A percentile compares a stretch with the other conserved stretches of the same genome.
phyloP scores from a whole-genome alignment of 2,888 invertebrate genomes.

The Tenthredo notha region DNA sequence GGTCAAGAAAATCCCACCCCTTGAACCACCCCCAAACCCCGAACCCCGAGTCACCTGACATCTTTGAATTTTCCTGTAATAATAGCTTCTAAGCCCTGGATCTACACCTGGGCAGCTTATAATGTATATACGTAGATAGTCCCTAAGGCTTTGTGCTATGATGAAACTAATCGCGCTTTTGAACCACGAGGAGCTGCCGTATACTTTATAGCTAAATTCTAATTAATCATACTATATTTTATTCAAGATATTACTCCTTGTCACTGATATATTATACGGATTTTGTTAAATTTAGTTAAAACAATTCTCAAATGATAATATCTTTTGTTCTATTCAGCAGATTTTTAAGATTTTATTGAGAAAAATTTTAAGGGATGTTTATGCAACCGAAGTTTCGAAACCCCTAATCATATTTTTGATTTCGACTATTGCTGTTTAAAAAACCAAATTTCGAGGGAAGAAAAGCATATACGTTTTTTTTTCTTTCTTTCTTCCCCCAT shows the following conservation, averaged over 20 bases:
- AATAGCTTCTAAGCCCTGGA: slow-evolving; percentile 15
- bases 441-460: too few relatives aligned
- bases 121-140: not conserved
- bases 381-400: too few relatives aligned
- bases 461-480: not conserved
- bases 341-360: too few relatives aligned
- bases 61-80: slow-evolving; percentile 30
- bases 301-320: too few relatives aligned
- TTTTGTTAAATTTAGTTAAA: too few relatives aligned
- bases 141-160: slow-evolving; percentile 2
- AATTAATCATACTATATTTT: slow-evolving; percentile 5
- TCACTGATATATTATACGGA: not conserved
- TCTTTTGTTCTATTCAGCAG: too few relatives aligned
- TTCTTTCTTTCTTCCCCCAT: not conserved
- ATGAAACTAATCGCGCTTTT: slow-evolving; percentile 38
- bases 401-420: too few relatives aligned
- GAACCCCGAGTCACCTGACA: not conserved
- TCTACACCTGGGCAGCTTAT: not conserved
- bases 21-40: not conserved
- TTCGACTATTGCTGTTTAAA: too few relatives aligned
- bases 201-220: not conserved
- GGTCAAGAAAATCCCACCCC: slow-evolving; percentile 24
- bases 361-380: too few relatives aligned
- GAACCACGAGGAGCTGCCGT: not conserved
- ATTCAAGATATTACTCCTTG: not conserved